Base-by-base conservation (phyloP, 2,888 invertebrate genomes). In the Nezara viridula region DNA sequence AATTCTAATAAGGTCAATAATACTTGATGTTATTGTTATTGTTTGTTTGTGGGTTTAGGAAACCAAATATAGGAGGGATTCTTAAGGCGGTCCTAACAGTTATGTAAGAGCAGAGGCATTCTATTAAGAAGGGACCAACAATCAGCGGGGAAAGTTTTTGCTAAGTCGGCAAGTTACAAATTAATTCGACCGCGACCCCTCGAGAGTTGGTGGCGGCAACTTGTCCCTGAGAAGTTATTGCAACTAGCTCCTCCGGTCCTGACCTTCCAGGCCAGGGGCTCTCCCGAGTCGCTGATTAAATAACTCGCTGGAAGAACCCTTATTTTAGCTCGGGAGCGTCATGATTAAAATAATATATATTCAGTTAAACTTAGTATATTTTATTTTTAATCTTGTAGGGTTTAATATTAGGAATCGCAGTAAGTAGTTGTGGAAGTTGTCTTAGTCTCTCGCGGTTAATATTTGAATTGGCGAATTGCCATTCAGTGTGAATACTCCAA, bases 171-270 rank as follows among this genome's bases (percentile, higher is more conserved):
- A 86, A 86, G 86, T 86, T 86, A 52, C 60, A 60, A 86, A 86
- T 86, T 86, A 86, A 86, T 86, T 86, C 86, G 32, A 86, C 50
- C 86, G 40, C 86, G 55, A 86, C 24, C 55, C 55, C 86, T 24
- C n/a, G 2, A 81, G 44, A 73, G 40, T 81, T 81, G n/a, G 81
- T 77, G 21, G 40, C 81, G 81, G n/a, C 81, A 81, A 81, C 81
- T 81, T 81, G 81, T 81, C 81, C 81, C 37, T 44, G 44, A 6
- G 44, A 81, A 81, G 44, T 81, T 81, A 73, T 73, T 73, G 66
- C 66, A 14, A 37, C 66, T 37, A 73, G 66, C 27, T 73, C 7
- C 66, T 73, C 32, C 6, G 7, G 32, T 37, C 37, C 66, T 73
- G 66, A 73, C 66, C 66, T 73, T 73, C 66, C 66, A 6, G 0